Evolutionary conservation across 2,888 invertebrate species (phyloP), one percentile per base, ranked within the genome.

Genomic region (Clivina fossor): DNA sequence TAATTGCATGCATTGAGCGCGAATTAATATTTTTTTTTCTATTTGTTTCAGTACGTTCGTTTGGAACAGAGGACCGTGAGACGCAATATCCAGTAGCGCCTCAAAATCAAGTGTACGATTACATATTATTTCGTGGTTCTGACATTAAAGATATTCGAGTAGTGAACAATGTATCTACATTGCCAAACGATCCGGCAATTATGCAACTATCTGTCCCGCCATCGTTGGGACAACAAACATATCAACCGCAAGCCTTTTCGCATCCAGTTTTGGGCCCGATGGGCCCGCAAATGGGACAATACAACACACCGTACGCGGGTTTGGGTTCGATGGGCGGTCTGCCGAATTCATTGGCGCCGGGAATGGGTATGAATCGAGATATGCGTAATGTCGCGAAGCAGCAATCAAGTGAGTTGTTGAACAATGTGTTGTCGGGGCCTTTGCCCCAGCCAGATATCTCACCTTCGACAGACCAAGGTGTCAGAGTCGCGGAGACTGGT

Each of bases 101-200:
- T 15, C 90, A 97, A 74, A 94, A 93, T 77, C 97, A 99, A 76
- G 90, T 98, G 51, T 99, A 97, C 75, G 98, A 99, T 73, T 99
- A 96, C 76, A 99, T 99, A 69, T 83, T 99, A 65, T 99, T 99
- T 78, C 85, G 97, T 64, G 98, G 98, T 40, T 88, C 93, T 62
- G 99, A 99, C 75, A 99, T 99, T 70, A 99, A 99, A 78, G 98
- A 99, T 74, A 93, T 99, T 69, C 85, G 95, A 73, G 95, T 99
- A 46, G 89, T 98, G 58, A 93, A 90, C 76, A 89, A 86, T 79
- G 87, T 86, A 49, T 84, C 86, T 62, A 85, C 89, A 48, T 79
- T 92, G 69, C 91, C 93, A 61, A 94, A 95, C 77, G 99, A 99
- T 80, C 99, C 99, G 57, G 99, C 99, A 59, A 99, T 99, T 76